Evolutionary conservation across 2,797 vertebrate species (phyloP).

Genomic region (Brotula barbata): DNA sequence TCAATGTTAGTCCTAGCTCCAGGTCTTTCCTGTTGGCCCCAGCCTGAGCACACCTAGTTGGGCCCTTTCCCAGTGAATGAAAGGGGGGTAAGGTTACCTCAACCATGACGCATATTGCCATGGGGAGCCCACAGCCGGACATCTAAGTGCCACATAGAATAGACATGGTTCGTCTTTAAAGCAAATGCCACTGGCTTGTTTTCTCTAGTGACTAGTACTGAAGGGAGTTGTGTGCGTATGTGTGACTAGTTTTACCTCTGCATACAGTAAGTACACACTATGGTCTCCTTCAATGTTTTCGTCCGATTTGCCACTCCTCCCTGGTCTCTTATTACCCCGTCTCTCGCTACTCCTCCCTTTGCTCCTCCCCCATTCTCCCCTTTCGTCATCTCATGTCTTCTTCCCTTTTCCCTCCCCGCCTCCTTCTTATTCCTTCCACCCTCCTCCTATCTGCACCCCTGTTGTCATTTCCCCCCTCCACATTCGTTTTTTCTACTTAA

Average conservation of each 20-base stretch:
- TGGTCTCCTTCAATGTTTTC: slow-evolving; percentile 21
- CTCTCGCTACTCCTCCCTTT: not conserved
- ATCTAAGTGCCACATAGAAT: slow-evolving; percentile 42
- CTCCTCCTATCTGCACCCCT: not conserved
- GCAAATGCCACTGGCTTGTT: slow-evolving; percentile 41
- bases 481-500: not conserved
- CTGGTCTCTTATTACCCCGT: slow-evolving; percentile 3
- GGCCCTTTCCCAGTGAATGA: slow-evolving; percentile 61
- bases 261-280: not conserved
- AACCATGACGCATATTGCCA: slow-evolving; percentile 58
- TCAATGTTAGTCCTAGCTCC: slow-evolving; percentile 23
- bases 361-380: not conserved
- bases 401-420: not conserved
- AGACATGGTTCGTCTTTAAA: slow-evolving; percentile 43
- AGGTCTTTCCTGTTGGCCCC: slow-evolving; percentile 50
- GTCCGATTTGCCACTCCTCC: not conserved
- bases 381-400: not conserved
- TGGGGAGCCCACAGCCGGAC: slow-evolving; percentile 44
- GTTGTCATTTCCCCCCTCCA: not conserved
- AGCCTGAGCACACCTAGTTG: slow-evolving; percentile 26
- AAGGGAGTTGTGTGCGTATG: not conserved
- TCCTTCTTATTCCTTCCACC: not conserved
- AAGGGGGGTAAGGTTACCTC: slow-evolving; percentile 62
- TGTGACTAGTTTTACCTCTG: slow-evolving; percentile 16
- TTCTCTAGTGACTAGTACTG: slow-evolving; percentile 19